Evolutionary conservation across 2,888 invertebrate species (phyloP), one percentile per base, ranked within the genome.

Genomic region (Capitulum mitella): DNA sequence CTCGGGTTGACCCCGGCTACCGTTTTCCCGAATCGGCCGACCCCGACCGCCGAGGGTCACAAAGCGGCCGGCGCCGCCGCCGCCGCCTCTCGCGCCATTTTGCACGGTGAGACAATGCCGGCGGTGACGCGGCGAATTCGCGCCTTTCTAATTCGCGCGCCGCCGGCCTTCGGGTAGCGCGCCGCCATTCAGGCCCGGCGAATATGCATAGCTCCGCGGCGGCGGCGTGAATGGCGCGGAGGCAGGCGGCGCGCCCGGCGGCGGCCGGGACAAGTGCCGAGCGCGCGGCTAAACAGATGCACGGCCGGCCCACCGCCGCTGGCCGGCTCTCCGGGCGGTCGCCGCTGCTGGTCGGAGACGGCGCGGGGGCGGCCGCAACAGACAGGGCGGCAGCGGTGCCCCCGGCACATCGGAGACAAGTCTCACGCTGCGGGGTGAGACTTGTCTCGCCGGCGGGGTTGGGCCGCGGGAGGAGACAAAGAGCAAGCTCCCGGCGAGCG

Each of bases 211-310:
- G 22, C 64, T 34, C 22, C 22, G 37, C 32, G 34, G 29, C 5
- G n/a, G 29, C 34, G 22, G 10, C 34, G 64, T 64, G 64, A 37
- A 64, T 64, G 32, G 64, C 34, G n/a, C 29, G 8, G 61, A 34
- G 37, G 37, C 64, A 64, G 64, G 64, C 37, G 64, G 64, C 34
- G 61, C 29, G 29, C 58, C 58, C 29, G 10, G 26, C 54, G 6
- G 54, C 54, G 54, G 19, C 29, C 12, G 3, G 12, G 61, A 61
- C 61, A 54, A 54, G 54, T 54, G 61, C 61, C n/a, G n/a, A n/a
- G n/a, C n/a, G n/a, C n/a, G n/a, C n/a, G n/a, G n/a, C 61, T 61
- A 32, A 61, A 61, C 29, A 61, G 61, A 61, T 61, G 61, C 61
- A 61, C 61, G 61, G 29, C 26, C 61, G 32, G 29, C 61, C 61